Base-by-base conservation (phyloP, 2,888 invertebrate species). In the Thecocarcelia acutangulata region DNA sequence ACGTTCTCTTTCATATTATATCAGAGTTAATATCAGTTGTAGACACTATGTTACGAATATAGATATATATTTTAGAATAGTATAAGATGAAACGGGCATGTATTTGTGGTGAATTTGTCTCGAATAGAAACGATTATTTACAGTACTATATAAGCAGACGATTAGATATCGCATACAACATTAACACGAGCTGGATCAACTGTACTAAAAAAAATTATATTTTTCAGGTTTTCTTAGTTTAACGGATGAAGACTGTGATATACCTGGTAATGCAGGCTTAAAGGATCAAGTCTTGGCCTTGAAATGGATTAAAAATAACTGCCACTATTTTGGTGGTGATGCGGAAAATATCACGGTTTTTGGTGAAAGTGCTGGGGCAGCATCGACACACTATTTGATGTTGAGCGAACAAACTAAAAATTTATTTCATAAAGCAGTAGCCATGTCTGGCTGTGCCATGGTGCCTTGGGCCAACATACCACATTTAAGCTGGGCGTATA, bases 211-310 rank as follows among this genome's bases (percentile, higher is more conserved):
- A 24, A 24, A 24, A 5, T 33, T 1, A 6, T 0, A 9, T 21
- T 15, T 40, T 61, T 0, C 56, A 91, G 92, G 92, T 17, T 92
- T 92, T 76, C 87, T 92, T 37, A 90, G 90, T 40, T 86, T 92
- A 0, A 88, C 91, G 66, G 92, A 92, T 80, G 85, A 90, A 8
- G 87, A 90, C 2, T 85, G 92, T 9, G 90, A 90, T 61, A 90
- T 92, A 59, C 92, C 92, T 0, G 92, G 92, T 1, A 93, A 93
- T 86, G 92, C 92, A 0, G 92, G 92, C 2, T 87, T 93, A 0
- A 92, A 92, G 86, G 93, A 93, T 85, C 91, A 92, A 87, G 89
- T 92, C 0, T 83, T 92, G 85, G 92, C 92, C 0, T 84, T 93
- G 52, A 91, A 91, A 83, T 93, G 92, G 92, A 89, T 93, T 0